A percentile compares a stretch with the other conserved stretches of the same genome.
Conservation (phyloP, 2,888 invertebrate species). For the Scrobipalpa atriplicella region DNA sequence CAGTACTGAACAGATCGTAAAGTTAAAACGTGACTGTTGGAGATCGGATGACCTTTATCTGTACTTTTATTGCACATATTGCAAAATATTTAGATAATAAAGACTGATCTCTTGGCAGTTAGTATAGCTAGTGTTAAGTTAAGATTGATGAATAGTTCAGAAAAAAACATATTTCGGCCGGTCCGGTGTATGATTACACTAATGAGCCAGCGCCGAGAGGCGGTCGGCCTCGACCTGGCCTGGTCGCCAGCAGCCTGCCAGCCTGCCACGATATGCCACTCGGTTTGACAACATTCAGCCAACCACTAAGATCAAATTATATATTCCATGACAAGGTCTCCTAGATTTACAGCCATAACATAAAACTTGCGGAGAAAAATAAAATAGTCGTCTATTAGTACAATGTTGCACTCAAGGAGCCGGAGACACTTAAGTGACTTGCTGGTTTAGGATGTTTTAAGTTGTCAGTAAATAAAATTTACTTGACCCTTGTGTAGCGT, state of each 20-base stretch:
- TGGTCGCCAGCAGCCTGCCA: constrained; percentile 22
- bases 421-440: neutral
- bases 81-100: neutral
- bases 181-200: constrained; percentile 27
- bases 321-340: constrained; percentile 19
- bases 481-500: constrained; percentile 25
- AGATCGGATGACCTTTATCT: constrained; percentile 4
- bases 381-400: neutral
- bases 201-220: constrained; percentile 32
- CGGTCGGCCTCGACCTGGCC: constrained; percentile 41
- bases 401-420: constrained; percentile 1
- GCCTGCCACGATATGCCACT: constrained; percentile 27
- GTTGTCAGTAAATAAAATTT: constrained; percentile 4
- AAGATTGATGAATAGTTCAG: neutral
- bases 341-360: neutral
- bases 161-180: constrained; percentile 5
- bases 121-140: neutral
- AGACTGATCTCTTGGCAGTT: neutral
- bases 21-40: neutral
- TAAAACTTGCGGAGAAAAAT: neutral
- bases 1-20: too few species aligned
- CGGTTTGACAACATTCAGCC: constrained; percentile 26
- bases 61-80: neutral
- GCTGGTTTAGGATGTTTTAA: neutral
- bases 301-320: constrained; percentile 21